Evolutionary conservation across 1,140 invertebrate species (phyloP).

Genomic region (Hyles euphorbiae): DNA sequence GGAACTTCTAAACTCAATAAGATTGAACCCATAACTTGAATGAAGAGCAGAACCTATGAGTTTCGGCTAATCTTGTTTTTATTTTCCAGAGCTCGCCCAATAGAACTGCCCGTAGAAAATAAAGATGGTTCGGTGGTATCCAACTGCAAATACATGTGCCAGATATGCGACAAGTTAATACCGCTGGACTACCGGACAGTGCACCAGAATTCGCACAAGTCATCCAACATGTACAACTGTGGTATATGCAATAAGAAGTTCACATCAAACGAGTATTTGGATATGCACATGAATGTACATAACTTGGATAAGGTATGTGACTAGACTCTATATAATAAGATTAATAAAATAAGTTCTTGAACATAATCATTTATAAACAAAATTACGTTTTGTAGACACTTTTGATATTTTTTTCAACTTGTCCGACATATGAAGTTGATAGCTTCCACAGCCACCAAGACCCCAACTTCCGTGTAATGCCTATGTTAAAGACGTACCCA

Average conservation of each 20-base stretch:
- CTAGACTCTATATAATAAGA: too few species aligned
- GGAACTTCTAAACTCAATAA: too few species aligned
- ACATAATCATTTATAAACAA: too few species aligned
- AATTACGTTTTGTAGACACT: too few species aligned
- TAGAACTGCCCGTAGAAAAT: slow-evolving; percentile 53
- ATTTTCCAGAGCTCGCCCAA: slow-evolving; percentile 44
- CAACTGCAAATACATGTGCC: slow-evolving; percentile 62
- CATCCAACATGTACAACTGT: slow-evolving; percentile 75
- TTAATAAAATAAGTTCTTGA: too few species aligned
- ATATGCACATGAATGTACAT: slow-evolving; percentile 84
- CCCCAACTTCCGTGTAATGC: too few species aligned
- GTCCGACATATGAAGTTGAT: too few species aligned
- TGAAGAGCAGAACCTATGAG: too few species aligned
- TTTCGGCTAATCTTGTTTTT: background rate
- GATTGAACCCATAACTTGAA: too few species aligned
- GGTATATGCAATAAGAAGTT: slow-evolving; percentile 83
- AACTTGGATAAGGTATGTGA: slow-evolving; percentile 64
- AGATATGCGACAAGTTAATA: slow-evolving; percentile 76
- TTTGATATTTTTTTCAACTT: too few species aligned
- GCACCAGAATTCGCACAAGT: slow-evolving; percentile 79
- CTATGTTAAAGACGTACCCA: too few species aligned
- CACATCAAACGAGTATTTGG: slow-evolving; percentile 77
- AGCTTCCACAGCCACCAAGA: too few species aligned
- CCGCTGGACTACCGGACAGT: slow-evolving; percentile 78
- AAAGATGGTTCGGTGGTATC: slow-evolving; percentile 27